Evolutionary conservation across 2,797 vertebrate genomes (phyloP).

Genomic region (Molothrus ater): DNA sequence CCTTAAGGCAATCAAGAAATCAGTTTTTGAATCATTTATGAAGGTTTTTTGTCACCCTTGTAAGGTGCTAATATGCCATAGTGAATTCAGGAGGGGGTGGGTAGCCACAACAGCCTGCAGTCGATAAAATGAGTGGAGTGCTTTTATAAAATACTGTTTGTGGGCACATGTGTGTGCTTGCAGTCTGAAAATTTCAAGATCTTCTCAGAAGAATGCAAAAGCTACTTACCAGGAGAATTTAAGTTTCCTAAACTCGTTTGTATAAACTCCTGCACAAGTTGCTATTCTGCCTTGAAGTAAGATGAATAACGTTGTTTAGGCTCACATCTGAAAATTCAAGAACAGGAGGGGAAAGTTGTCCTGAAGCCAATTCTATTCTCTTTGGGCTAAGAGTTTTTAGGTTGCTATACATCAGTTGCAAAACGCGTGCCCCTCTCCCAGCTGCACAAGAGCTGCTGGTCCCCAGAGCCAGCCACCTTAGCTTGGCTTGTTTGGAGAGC

Average conservation of each 20-base stretch:
- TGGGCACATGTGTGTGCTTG: rapidly evolving
- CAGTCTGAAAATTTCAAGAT: background rate
- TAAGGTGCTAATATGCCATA: background rate
- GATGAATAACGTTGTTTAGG: background rate
- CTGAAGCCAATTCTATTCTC: background rate
- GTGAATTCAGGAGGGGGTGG: background rate
- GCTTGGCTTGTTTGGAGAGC: background rate
- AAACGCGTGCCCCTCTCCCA: background rate
- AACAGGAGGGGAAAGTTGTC: rapidly evolving
- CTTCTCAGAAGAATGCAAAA: background rate
- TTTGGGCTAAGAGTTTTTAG: background rate
- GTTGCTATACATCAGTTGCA: rapidly evolving
- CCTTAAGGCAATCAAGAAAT: background rate
- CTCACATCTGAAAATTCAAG: background rate
- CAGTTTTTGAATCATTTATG: background rate
- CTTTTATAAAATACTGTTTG: background rate
- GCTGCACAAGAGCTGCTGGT: background rate
- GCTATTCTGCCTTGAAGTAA: background rate
- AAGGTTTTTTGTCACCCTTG: background rate
- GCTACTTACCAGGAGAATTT: background rate
- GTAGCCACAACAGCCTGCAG: background rate
- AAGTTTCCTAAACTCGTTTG: background rate
- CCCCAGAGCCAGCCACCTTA: background rate
- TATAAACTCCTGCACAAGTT: background rate
- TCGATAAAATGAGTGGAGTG: background rate